phyloP scores from a whole-genome alignment of 2,113 vertebrate species.

The Dromaius novaehollandiae region DNA sequence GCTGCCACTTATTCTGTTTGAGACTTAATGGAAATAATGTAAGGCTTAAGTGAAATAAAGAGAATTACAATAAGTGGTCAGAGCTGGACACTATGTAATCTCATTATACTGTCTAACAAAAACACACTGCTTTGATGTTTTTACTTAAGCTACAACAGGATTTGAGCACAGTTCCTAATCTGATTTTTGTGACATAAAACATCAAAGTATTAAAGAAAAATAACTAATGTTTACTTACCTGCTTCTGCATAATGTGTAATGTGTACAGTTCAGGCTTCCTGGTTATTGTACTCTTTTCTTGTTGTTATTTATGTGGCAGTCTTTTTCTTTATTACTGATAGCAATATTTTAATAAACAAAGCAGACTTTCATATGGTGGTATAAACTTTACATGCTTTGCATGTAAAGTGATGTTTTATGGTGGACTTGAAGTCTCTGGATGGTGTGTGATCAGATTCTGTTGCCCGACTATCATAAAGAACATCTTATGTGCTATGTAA shows the following conservation, averaged over 20 bases:
- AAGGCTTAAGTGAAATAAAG: conserved; percentile 10
- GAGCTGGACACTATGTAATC: neutral
- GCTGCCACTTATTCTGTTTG: neutral
- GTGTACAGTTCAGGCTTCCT: neutral
- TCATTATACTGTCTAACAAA: conserved; percentile 15
- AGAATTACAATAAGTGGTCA: neutral
- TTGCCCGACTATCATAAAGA: neutral
- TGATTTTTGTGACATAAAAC: neutral
- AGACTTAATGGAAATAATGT: conserved; percentile 14
- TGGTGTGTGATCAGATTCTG: neutral
- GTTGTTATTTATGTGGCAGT: neutral
- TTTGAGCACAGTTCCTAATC: neutral
- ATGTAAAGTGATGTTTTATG: neutral
- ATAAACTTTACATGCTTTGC: neutral
- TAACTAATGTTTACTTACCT: conserved; percentile 2
- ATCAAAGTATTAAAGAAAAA: conserved; percentile 9
- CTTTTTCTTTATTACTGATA: neutral
- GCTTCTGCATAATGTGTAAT: neutral
- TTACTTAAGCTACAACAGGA: conserved; percentile 7
- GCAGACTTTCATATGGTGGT: neutral
- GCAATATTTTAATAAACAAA: neutral
- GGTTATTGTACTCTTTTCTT: neutral
- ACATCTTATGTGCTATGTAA: neutral
- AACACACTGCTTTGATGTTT: conserved; percentile 32
- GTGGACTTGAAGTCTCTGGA: neutral